Percentiles rank a stretch among this genome's conserved stretches.
Conservation (phyloP, 1,140 invertebrate genomes). For the Atta texana region DNA sequence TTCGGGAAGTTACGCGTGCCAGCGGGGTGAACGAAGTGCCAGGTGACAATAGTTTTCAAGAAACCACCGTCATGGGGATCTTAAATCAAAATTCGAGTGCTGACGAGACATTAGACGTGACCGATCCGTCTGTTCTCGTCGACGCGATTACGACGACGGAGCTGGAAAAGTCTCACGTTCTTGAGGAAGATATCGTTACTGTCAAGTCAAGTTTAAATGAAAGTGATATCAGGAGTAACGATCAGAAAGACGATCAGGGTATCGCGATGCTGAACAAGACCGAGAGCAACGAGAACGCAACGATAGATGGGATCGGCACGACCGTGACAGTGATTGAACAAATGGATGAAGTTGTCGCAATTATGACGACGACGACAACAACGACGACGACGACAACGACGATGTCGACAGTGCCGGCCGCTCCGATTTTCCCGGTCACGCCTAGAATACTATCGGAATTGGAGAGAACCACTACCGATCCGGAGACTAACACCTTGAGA, state of each 20-base stretch:
- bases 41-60: not conserved
- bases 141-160: slow-evolving; percentile 43
- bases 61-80: slow-evolving; percentile 6
- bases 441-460: slow-evolving; percentile 73
- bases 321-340: slow-evolving; percentile 64
- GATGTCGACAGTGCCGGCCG: slow-evolving; percentile 23
- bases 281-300: slow-evolving; percentile 64
- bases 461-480: not conserved
- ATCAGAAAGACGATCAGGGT: slow-evolving; percentile 27
- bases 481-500: slow-evolving; percentile 41
- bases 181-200: slow-evolving; percentile 1
- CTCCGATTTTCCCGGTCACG: slow-evolving; percentile 76
- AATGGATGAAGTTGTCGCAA: slow-evolving; percentile 37
- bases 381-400: slow-evolving; percentile 40
- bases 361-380: slow-evolving; percentile 42
- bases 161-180: not conserved
- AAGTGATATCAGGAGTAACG: slow-evolving; percentile 52
- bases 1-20: slow-evolving; percentile 9
- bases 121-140: slow-evolving; percentile 1
- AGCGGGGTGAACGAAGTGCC: slow-evolving; percentile 48
- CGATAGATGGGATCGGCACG: slow-evolving; percentile 35
- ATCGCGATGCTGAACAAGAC: slow-evolving; percentile 60
- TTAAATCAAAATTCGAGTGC: not conserved
- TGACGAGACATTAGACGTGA: slow-evolving; percentile 21
- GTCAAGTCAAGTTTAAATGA: slow-evolving; percentile 33